These are phyloP conservation scores for Saxicola maurus DNA, from an alignment of 2,797 vertebrate genomes.

Conservation along the genomic window DNA sequence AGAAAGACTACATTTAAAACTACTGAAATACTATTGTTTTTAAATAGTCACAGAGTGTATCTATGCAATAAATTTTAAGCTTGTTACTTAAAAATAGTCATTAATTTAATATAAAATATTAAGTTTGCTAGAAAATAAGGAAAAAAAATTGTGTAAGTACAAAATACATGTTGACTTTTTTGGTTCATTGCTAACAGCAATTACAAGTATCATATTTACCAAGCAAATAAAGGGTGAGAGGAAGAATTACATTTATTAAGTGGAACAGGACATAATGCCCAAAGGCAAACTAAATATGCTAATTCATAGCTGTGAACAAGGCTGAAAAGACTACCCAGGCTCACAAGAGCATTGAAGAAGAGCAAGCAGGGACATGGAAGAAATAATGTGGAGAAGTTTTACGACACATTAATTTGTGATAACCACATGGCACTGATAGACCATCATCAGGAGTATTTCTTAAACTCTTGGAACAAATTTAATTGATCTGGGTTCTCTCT, in stretches of 20 bases:
- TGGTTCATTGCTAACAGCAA: neutral
- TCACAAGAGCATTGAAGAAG: neutral
- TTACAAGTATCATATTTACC: neutral
- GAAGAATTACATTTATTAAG: conserved; percentile 33
- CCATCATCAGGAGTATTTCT: neutral
- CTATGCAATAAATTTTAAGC: neutral
- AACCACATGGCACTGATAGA: neutral
- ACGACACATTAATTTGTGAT: neutral
- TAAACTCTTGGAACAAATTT: neutral
- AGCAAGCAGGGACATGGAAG: neutral
- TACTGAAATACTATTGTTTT: neutral
- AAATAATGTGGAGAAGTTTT: neutral
- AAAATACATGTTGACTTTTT: conserved; percentile 6
- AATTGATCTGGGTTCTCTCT: neutral
- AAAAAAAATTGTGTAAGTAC: neutral
- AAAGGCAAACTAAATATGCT: conserved; percentile 29
- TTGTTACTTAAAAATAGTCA: neutral
- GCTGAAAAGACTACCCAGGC: neutral
- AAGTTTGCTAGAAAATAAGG: neutral
- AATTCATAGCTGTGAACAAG: neutral
- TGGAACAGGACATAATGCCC: conserved; percentile 21
- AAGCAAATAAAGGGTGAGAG: conserved; percentile 12
- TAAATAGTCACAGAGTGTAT: neutral
- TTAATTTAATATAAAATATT: neutral
- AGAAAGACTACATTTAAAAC: neutral